Evolutionary conservation across 2,888 invertebrate species (phyloP).

Genomic region (Tipula vernalis): DNA sequence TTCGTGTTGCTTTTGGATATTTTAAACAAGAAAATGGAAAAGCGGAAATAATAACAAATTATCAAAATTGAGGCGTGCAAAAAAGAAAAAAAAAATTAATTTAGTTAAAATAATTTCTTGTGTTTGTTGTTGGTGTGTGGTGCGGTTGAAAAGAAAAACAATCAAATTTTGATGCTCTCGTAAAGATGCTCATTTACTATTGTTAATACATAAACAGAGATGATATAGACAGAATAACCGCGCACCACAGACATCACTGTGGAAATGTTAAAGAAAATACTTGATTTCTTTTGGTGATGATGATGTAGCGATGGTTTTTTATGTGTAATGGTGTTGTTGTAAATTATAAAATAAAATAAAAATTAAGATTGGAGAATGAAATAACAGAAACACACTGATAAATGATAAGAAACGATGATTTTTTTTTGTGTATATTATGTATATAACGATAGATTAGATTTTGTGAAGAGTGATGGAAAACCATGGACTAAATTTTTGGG

Average conservation of each 20-base stretch:
- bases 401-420: neutral
- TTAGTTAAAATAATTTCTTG: neutral
- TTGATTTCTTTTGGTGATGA: neutral
- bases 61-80: neutral
- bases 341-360: neutral
- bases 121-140: neutral
- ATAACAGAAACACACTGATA: constrained; percentile 4
- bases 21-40: neutral
- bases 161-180: neutral
- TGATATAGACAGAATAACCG: neutral
- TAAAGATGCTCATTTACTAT: neutral
- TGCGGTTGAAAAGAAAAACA: neutral
- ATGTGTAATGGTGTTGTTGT: neutral
- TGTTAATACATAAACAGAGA: no score
- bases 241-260: neutral
- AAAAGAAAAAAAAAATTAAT: neutral
- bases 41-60: neutral
- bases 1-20: neutral
- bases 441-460: neutral
- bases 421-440: neutral
- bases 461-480: neutral
- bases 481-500: neutral
- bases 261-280: neutral
- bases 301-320: neutral
- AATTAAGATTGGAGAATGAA: neutral